Base-by-base conservation (phyloP, 2,888 invertebrate genomes). In the Drosophila atripex region DNA sequence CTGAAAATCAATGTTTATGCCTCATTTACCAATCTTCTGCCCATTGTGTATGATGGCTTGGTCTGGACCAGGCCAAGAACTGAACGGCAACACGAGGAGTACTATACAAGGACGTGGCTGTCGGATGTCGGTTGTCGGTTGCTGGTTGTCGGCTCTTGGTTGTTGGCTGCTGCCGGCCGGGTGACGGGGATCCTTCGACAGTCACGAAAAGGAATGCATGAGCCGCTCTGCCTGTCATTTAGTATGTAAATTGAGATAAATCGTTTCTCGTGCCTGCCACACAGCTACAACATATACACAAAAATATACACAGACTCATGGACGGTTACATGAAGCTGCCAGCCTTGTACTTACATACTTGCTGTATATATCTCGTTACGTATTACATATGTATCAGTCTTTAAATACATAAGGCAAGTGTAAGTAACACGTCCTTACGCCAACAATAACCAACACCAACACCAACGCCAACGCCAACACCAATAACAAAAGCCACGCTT, bases 171-270 rank as follows among this genome's bases (percentile, higher is more conserved):
- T 2, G 46, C 12, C 3, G 39, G 56, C 38, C 57, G 47, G 47
- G 45, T 45, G 63, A 45, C 63, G 63, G 63, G 63, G 64, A 54
- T 51, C 56, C 53, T 46, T 55, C 50, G 43, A 58, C 61, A 68
- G 50, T 50, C 55, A 66, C 69, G 68, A 76, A 69, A 61, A 79
- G 74, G 76, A 76, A 72, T 82, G 82, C 82, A 82, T 73, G 75
- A 73, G 83, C 71, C 75, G 79, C 74, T 73, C 80, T 78, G 82
- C 80, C 86, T 83, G 83, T 85, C 85, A 85, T 85, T 85, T 83
- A 85, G 87, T 85, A 87, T 85, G 85, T 85, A 87, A 85, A 85
- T 85, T 87, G 84, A 85, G 84, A 85, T 85, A 85, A 85, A 85
- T 85, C 80, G 84, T 78, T 85, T 86, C 78, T 84, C 73, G 82